Conservation (phyloP, 2,888 invertebrate genomes). For the Cataglyphis cursor region DNA sequence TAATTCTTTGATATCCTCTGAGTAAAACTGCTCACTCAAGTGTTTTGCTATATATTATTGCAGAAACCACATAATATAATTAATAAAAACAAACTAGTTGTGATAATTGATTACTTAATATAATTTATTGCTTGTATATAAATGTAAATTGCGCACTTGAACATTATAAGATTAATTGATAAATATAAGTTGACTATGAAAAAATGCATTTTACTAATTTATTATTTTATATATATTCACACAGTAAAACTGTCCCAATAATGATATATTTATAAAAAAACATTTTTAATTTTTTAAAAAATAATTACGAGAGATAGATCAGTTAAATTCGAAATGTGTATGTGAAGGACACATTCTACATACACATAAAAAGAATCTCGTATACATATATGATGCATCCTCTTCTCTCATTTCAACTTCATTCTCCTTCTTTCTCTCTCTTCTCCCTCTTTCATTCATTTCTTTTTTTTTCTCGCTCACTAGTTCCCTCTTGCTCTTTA, state of each 20-base stretch:
- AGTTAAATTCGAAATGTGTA: neutral
- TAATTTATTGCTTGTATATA: conserved; percentile 82
- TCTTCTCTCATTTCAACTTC: neutral
- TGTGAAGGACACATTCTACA: neutral
- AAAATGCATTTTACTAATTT: conserved; percentile 58
- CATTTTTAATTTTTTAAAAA: neutral
- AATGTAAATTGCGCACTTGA: conserved; percentile 81
- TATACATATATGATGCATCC: neutral
- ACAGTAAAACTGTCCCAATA: neutral
- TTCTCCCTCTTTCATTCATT: neutral
- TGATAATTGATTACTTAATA: conserved; percentile 65
- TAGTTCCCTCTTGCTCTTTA: neutral
- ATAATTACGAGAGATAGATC: neutral
- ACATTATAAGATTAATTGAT: conserved; percentile 76
- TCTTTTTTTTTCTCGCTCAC: neutral
- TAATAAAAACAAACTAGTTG: conserved; percentile 55
- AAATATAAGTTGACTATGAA: conserved; percentile 64
- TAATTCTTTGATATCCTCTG: neutral
- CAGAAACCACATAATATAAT: conserved; percentile 26
- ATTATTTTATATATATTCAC: conserved; percentile 55
- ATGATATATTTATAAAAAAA: neutral
- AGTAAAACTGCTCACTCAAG: conserved; percentile 14
- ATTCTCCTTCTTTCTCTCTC: neutral
- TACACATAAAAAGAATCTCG: neutral
- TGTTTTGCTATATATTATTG: conserved; percentile 11